Percentiles rank a stretch among this genome's conserved stretches.
Conservation (phyloP, 2,797 vertebrate genomes). For the Lepus townsendii region DNA sequence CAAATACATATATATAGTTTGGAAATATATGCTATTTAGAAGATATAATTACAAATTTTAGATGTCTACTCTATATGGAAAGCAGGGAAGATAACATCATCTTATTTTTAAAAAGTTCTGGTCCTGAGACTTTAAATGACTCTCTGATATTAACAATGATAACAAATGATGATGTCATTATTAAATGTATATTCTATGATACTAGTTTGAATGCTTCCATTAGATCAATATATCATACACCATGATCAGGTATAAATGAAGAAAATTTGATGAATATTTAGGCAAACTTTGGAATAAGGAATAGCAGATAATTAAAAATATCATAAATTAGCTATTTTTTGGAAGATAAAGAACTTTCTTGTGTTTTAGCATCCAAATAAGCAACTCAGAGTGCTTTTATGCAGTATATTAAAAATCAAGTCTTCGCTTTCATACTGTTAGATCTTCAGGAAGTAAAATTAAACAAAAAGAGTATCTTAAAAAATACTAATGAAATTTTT, state of each 20-base stretch:
- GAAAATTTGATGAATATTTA: constrained; percentile 5
- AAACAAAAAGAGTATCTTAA: constrained; percentile 23
- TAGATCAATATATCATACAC: background rate
- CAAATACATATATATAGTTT: background rate
- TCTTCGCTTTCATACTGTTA: background rate
- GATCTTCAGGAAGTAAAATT: constrained; percentile 1
- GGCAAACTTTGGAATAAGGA: background rate
- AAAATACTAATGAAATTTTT: constrained; percentile 31
- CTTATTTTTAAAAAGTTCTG: background rate
- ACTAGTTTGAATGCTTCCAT: background rate
- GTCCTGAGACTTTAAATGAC: background rate
- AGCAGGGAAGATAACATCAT: background rate
- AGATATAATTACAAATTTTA: background rate
- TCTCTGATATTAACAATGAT: background rate
- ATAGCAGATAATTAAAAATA: background rate
- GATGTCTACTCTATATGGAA: background rate
- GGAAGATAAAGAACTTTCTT: background rate
- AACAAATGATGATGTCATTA: background rate
- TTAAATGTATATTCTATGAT: background rate
- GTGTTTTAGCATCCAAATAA: constrained; percentile 25
- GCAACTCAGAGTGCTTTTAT: background rate
- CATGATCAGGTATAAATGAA: background rate
- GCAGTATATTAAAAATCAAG: background rate
- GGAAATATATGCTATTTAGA: background rate
- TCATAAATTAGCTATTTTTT: background rate